These are phyloP conservation scores for Chloropsis cyanopogon DNA, from an alignment of 2,113 vertebrate species.

Conservation along the genomic window DNA sequence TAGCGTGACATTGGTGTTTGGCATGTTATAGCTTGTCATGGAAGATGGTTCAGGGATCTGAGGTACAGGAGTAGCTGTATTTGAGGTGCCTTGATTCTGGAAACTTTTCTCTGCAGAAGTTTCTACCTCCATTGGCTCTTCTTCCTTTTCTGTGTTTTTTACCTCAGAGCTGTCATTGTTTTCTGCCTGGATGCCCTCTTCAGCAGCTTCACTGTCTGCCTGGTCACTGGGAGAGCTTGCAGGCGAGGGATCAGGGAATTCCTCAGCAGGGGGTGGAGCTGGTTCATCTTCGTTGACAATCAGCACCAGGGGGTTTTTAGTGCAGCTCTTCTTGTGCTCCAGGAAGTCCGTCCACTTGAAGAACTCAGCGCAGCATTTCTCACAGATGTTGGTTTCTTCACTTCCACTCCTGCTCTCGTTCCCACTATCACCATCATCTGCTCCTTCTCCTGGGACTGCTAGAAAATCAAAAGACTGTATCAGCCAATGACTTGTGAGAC, in stretches of 20 bases:
- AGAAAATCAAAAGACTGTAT: slow-evolving; percentile 81
- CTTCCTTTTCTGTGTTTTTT: slow-evolving; percentile 78
- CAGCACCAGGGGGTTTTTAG: slow-evolving; percentile 91
- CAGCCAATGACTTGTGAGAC: slow-evolving; percentile 76
- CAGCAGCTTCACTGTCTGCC: slow-evolving; percentile 87
- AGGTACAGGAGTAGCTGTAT: slow-evolving; percentile 82
- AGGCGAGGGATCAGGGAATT: slow-evolving; percentile 83
- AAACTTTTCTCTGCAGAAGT: slow-evolving; percentile 79
- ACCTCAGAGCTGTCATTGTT: slow-evolving; percentile 79
- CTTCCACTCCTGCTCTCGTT: slow-evolving; percentile 92
- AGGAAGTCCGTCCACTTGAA: slow-evolving; percentile 97
- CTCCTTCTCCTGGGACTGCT: slow-evolving; percentile 84
- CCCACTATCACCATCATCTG: slow-evolving; percentile 91
- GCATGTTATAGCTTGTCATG: slow-evolving; percentile 84
- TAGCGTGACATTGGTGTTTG: slow-evolving; percentile 96
- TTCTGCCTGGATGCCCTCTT: slow-evolving; percentile 79
- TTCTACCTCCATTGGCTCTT: slow-evolving; percentile 94
- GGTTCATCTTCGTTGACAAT: slow-evolving; percentile 93
- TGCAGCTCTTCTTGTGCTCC: slow-evolving; percentile 91
- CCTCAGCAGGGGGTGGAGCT: slow-evolving; percentile 80
- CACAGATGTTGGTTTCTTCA: slow-evolving; percentile 93
- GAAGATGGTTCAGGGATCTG: slow-evolving; percentile 80
- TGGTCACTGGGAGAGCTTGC: slow-evolving; percentile 87
- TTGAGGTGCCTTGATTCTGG: slow-evolving; percentile 76
- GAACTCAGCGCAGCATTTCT: slow-evolving; percentile 96